phyloP scores from a whole-genome alignment of 2,797 vertebrate genomes.

The Gymnodraco acuticeps region DNA sequence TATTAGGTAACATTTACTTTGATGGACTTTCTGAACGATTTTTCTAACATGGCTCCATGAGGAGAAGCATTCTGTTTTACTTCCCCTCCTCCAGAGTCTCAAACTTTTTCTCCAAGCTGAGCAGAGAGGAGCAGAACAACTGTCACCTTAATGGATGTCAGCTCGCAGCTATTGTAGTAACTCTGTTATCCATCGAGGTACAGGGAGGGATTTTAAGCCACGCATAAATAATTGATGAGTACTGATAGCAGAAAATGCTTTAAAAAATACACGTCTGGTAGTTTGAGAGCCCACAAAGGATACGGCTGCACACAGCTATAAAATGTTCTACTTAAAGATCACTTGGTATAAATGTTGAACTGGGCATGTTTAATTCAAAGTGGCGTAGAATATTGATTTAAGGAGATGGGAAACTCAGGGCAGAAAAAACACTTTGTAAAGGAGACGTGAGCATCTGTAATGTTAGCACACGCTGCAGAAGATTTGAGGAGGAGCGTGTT shows the following conservation, averaged over 20 bases:
- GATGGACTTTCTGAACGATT: not conserved
- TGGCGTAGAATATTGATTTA: slow-evolving; percentile 44
- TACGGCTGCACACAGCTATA: slow-evolving; percentile 40
- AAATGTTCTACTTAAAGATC: slow-evolving; percentile 50
- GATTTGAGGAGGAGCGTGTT: slow-evolving; percentile 19
- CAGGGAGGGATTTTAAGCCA: slow-evolving; percentile 44
- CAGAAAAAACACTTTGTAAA: slow-evolving; percentile 13
- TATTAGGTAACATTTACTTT: slow-evolving; percentile 20
- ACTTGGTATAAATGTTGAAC: slow-evolving; percentile 58
- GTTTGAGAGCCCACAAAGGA: slow-evolving; percentile 29
- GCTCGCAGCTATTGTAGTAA: slow-evolving; percentile 2
- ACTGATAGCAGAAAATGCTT: slow-evolving; percentile 30
- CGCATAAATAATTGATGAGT: slow-evolving; percentile 57
- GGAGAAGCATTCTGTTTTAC: slow-evolving; percentile 13
- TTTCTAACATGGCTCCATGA: not conserved
- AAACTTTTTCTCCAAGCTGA: slow-evolving; percentile 22
- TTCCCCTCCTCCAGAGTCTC: not conserved
- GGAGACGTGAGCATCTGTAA: slow-evolving; percentile 30
- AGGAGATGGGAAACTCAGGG: slow-evolving; percentile 12
- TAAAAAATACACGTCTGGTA: slow-evolving; percentile 13
- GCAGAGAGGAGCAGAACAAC: slow-evolving; percentile 22
- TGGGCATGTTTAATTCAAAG: slow-evolving; percentile 63
- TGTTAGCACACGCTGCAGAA: slow-evolving; percentile 23
- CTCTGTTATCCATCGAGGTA: not conserved
- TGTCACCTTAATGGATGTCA: slow-evolving; percentile 42